Percentiles rank a stretch among this genome's conserved stretches.
Conservation (phyloP, 2,113 vertebrate genomes). For the Psammodynastes pulverulentus region DNA sequence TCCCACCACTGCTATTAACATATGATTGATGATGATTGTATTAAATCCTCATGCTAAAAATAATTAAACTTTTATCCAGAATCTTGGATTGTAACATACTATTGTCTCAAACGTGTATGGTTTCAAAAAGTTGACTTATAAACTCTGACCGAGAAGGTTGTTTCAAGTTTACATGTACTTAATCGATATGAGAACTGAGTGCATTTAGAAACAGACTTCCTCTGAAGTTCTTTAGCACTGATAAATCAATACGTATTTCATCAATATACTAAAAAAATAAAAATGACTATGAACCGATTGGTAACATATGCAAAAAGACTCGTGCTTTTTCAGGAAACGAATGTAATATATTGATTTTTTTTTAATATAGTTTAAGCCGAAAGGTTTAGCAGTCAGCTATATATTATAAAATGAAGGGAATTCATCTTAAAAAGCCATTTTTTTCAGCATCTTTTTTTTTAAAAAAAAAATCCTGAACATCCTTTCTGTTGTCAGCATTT, state of each 20-base stretch:
- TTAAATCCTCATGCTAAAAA: background rate
- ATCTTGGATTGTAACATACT: background rate
- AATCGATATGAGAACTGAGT: constrained; percentile 1
- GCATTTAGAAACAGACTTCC: background rate
- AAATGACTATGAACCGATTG: background rate
- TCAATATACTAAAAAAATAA: background rate
- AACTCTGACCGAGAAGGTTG: background rate
- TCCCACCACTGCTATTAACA: no score
- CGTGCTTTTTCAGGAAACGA: background rate
- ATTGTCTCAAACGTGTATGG: background rate
- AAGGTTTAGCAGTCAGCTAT: background rate
- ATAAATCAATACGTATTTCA: background rate
- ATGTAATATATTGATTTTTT: constrained; percentile 10
- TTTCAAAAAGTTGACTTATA: background rate
- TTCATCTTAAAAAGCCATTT: background rate
- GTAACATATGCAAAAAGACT: background rate
- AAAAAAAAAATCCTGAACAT: background rate
- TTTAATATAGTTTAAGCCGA: background rate
- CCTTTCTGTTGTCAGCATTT: background rate
- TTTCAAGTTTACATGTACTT: background rate
- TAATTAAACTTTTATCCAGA: background rate
- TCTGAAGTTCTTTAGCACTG: background rate
- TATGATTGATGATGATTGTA: background rate
- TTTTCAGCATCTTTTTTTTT: background rate
- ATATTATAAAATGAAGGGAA: background rate